Percentiles rank a stretch among this genome's conserved stretches.
Evolutionary conservation across 2,797 vertebrate species (phyloP).

Genomic region (Trichosurus vulpecula): DNA sequence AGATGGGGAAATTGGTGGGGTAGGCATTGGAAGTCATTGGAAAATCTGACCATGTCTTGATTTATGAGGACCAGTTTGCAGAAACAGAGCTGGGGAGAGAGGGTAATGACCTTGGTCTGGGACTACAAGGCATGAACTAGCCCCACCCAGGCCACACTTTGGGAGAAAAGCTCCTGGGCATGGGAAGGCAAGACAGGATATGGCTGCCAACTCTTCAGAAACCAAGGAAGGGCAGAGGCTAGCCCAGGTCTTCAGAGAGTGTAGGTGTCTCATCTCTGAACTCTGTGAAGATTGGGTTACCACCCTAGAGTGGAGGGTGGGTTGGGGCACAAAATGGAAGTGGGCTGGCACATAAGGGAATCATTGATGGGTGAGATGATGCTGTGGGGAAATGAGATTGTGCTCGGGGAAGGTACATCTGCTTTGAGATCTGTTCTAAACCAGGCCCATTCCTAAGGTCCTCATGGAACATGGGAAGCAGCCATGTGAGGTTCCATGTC

Average conservation of each 20-base stretch:
- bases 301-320: neutral
- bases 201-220: neutral
- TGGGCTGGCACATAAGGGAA: slow-evolving; percentile 1
- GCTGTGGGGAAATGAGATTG: neutral
- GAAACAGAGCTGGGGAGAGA: neutral
- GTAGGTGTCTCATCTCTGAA: neutral
- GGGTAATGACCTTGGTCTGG: neutral
- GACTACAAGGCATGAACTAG: neutral
- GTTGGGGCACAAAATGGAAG: neutral
- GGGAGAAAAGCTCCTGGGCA: neutral
- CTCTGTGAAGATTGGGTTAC: neutral
- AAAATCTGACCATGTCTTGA: neutral
- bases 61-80: neutral
- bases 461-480: neutral
- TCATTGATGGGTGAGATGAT: neutral
- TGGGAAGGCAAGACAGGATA: neutral
- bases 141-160: neutral
- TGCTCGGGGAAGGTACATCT: neutral
- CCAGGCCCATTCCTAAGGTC: neutral
- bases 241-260: neutral
- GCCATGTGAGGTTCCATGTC: neutral
- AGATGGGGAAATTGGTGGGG: neutral
- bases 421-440: neutral
- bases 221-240: neutral
- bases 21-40: neutral